Base-by-base conservation (phyloP, 1,140 invertebrate species). In the Teleogryllus occipitalis region DNA sequence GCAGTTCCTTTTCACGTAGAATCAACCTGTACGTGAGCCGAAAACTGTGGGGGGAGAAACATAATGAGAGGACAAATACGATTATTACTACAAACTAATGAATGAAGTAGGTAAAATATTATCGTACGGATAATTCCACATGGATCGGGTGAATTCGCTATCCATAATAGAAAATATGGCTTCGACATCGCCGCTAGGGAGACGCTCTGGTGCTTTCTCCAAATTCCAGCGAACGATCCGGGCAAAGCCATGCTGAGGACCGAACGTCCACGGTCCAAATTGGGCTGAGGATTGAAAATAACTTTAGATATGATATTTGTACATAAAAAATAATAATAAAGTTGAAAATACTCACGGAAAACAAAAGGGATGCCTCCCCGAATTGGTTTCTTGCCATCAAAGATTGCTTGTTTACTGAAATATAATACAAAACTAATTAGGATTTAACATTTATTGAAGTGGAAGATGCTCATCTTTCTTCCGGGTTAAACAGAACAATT, bases 301-400 rank as follows among this genome's bases (percentile, higher is more conserved):
- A 39, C 27, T 2, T 39, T 39, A 65, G 54, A 65, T 2, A 65
- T 65, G 54, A 65, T 3, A 18, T 14, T 18, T 1, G 7, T 65
- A 5, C 27, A 39, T 1, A 39, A 39, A 39, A 39, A 1, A 39
- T 2, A 39, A 39, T 5, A 39, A 2, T 2, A 39, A 2, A 2
- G 3, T 7, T 73, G 48, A n/a, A 21, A 10, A 79, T 79, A 95
- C 95, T 97, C 91, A 97, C 96, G 96, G 88, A 98, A 98, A 82
- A 98, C 95, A 87, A 98, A 94, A 80, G 96, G 96, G 87, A 98
- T 96, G 84, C 96, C 96, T 84, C 96, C 96, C 85, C 96, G 90
- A 85, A 98, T 98, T 49, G 96, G 93, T 86, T 97, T 95, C 86
- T 97, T 97, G 79, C 95, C 96, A 90, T 98, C 96, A 88, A 98